Evolutionary conservation across 1,140 invertebrate species (phyloP).

Genomic region (Danaus plexippus): DNA sequence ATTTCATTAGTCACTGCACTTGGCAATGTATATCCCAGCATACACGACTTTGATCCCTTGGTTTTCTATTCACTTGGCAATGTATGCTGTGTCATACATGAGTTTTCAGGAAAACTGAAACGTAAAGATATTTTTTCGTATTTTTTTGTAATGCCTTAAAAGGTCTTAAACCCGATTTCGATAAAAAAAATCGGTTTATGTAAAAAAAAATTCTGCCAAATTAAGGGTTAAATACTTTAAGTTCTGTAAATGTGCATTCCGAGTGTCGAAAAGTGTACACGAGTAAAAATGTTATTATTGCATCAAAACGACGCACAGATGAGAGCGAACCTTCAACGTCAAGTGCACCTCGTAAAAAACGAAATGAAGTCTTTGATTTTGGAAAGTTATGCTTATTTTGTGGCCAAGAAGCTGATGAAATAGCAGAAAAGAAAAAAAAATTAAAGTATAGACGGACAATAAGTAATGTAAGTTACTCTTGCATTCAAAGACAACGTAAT

Average conservation of each 20-base stretch:
- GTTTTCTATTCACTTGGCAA: slow-evolving; percentile 8
- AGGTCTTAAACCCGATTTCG: slow-evolving; percentile 11
- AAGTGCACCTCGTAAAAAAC: slow-evolving; percentile 39
- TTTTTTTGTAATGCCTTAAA: slow-evolving; percentile 13
- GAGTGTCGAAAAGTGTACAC: slow-evolving; percentile 40
- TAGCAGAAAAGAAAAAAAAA: slow-evolving; percentile 35
- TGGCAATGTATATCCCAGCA: slow-evolving; percentile 7
- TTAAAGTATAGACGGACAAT: slow-evolving; percentile 41
- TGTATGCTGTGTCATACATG: slow-evolving; percentile 7
- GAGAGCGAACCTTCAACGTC: slow-evolving; percentile 25
- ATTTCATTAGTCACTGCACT: slow-evolving; percentile 7
- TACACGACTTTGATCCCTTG: slow-evolving; percentile 7
- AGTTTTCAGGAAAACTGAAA: slow-evolving; percentile 9
- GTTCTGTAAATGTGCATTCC: slow-evolving; percentile 42
- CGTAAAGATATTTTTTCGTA: slow-evolving; percentile 9
- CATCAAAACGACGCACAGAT: slow-evolving; percentile 36
- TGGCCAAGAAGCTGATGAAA: slow-evolving; percentile 39
- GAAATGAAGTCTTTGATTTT: slow-evolving; percentile 41
- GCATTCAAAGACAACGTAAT: slow-evolving; percentile 41
- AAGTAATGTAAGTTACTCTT: slow-evolving; percentile 21
- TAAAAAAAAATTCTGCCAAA: slow-evolving; percentile 18
- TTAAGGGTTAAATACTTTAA: slow-evolving; percentile 40
- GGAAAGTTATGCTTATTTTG: slow-evolving; percentile 41
- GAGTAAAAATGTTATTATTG: slow-evolving; percentile 34
- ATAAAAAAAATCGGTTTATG: slow-evolving; percentile 17